Evolutionary conservation across 2,888 invertebrate genomes (phyloP).

Genomic region (Chloromyia formosa): DNA sequence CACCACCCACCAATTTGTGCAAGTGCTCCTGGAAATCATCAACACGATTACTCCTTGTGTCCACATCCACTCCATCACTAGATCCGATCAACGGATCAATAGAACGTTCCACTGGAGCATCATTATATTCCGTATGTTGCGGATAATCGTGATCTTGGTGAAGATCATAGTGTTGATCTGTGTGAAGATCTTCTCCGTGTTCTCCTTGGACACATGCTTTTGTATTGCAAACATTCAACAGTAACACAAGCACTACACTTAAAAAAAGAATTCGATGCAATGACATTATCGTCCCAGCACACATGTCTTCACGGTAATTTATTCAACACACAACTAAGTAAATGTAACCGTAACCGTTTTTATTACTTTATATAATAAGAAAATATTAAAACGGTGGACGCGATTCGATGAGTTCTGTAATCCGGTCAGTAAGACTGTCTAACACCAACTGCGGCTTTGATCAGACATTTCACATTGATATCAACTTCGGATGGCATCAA

Average conservation of each 20-base stretch:
- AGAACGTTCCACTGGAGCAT: not conserved
- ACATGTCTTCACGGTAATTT: constrained; percentile 22
- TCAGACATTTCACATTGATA: constrained; percentile 7
- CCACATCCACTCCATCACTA: not conserved
- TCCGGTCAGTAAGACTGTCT: constrained; percentile 41
- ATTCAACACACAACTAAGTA: constrained; percentile 20
- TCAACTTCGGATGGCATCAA: not conserved
- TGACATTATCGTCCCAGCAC: not conserved
- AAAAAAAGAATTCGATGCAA: constrained; percentile 17
- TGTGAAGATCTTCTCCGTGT: not conserved
- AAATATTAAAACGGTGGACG: not conserved
- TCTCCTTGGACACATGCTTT: constrained; percentile 2
- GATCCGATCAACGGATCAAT: not conserved
- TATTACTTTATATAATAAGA: constrained; percentile 9
- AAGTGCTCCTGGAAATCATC: too few species aligned
- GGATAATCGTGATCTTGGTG: not conserved
- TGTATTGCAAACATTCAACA: constrained; percentile 20
- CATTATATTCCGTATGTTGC: not conserved
- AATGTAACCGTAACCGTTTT: constrained; percentile 7
- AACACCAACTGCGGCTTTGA: constrained; percentile 27
- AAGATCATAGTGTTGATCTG: not conserved
- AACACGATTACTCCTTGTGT: too few species aligned
- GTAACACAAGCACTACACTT: constrained; percentile 35
- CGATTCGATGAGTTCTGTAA: constrained; percentile 6
- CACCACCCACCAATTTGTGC: too few species aligned